Evolutionary conservation across 2,113 vertebrate species (phyloP).

Genomic region (Rafetus swinhoei): DNA sequence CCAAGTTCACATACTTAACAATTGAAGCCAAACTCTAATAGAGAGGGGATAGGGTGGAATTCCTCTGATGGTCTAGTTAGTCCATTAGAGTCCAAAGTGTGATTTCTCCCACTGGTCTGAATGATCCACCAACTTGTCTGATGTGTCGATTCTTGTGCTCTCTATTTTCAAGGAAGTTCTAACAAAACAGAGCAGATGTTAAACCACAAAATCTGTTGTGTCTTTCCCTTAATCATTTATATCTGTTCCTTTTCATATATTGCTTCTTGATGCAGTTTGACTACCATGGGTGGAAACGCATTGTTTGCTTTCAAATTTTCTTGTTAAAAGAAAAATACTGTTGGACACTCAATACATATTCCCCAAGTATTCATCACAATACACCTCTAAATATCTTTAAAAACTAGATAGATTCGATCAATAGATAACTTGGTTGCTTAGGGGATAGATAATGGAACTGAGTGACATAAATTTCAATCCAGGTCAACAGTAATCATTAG

Average conservation of each 20-base stretch:
- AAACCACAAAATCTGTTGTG: neutral
- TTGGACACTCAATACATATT: neutral
- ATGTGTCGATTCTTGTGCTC: neutral
- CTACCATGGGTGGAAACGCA: neutral
- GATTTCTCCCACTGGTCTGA: no score
- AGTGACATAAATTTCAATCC: neutral
- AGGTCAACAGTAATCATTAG: neutral
- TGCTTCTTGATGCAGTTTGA: neutral
- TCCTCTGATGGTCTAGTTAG: neutral
- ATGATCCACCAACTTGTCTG: neutral
- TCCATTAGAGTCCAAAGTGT: neutral
- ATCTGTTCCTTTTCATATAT: neutral
- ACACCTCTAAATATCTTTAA: neutral
- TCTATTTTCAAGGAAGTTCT: neutral
- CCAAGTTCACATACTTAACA: neutral
- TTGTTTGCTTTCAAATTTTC: neutral
- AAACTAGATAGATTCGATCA: neutral
- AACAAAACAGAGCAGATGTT: neutral
- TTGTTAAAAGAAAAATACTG: neutral
- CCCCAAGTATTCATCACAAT: neutral
- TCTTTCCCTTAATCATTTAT: neutral
- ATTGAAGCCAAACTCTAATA: neutral
- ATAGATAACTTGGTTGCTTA: neutral
- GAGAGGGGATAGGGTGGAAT: neutral
- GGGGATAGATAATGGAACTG: neutral